These are phyloP conservation scores for Otolemur crassicaudatus DNA, from an alignment of 2,797 vertebrate genomes.

Conservation along the genomic window DNA sequence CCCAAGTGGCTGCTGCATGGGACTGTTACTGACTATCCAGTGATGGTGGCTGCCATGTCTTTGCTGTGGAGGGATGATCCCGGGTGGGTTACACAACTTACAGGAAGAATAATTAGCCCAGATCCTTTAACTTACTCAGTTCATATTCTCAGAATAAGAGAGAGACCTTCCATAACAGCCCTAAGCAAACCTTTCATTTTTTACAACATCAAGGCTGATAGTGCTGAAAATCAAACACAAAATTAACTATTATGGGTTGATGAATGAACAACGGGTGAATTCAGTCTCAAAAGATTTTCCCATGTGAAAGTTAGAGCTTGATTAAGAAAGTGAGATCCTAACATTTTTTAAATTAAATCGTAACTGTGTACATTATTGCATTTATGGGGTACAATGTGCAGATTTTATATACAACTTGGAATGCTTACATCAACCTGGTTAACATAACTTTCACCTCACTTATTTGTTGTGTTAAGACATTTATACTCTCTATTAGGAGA, in stretches of 20 bases:
- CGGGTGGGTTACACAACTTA: not conserved
- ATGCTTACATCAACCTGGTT: too few species aligned
- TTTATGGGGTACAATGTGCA: too few species aligned
- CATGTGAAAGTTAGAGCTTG: not conserved
- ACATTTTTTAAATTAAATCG: not conserved
- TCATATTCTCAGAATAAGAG: not conserved
- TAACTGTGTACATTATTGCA: too few species aligned
- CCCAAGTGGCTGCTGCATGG: not conserved
- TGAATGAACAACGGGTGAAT: not conserved
- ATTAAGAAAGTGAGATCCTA: not conserved
- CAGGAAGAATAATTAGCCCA: not conserved
- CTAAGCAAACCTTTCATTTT: not conserved
- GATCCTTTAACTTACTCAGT: not conserved
- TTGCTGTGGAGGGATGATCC: not conserved
- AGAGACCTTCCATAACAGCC: too few species aligned
- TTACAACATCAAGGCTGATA: not conserved
- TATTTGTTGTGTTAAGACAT: too few species aligned
- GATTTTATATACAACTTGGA: too few species aligned
- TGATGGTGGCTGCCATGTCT: not conserved
- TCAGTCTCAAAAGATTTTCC: not conserved
- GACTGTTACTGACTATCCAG: not conserved
- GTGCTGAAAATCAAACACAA: not conserved
- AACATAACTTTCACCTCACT: too few species aligned
- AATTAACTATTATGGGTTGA: not conserved
- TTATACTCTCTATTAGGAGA: not conserved